Base-by-base conservation (phyloP, 2,797 vertebrate species). In the Protonibea diacanthus region DNA sequence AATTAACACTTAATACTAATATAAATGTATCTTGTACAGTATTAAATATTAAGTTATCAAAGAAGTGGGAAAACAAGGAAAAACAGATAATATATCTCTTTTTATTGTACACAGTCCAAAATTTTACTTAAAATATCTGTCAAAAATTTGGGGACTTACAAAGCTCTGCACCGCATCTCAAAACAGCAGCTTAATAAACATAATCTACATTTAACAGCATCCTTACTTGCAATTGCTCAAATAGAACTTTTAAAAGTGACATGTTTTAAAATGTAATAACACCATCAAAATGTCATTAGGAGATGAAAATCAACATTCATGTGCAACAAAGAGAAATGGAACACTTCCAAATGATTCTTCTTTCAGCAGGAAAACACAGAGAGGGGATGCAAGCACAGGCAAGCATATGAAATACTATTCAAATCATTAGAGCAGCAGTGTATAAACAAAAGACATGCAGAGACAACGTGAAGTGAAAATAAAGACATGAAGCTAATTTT, bases 101-200 rank as follows among this genome's bases (percentile, higher is more conserved):
- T 89, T 83, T 84, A 84, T 85, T 85, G 15, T 86, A 80, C 71
- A 78, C 1, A 1, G 25, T 82, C 63, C 33, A 87, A 89, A 87
- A 70, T 87, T 14, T 6, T 73, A 52, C 70, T 71, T 74, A 29
- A 84, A 85, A 80, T 84, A 72, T 58, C 48, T 66, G 42, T 81
- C 40, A 85, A 79, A 83, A 59, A 17, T 18, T 71, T 69, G 47
- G 78, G 51, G 44, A 18, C 62, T 51, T 58, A 63, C 52, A 84
- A 86, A 82, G 65, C 76, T 82, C 47, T 72, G 29, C 29, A 57
- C 52, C 20, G 7, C 51, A 76, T 66, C 18, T 76, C 63, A 87
- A 80, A 81, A 55, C 55, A 68, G 66, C 56, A 76, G 40, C 64
- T 67, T 64, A 20, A 81, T 72, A 76, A 76, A 88, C 68, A 69